Evolutionary conservation across 2,888 invertebrate species (phyloP).

Genomic region (Neocrepidodera transversa): DNA sequence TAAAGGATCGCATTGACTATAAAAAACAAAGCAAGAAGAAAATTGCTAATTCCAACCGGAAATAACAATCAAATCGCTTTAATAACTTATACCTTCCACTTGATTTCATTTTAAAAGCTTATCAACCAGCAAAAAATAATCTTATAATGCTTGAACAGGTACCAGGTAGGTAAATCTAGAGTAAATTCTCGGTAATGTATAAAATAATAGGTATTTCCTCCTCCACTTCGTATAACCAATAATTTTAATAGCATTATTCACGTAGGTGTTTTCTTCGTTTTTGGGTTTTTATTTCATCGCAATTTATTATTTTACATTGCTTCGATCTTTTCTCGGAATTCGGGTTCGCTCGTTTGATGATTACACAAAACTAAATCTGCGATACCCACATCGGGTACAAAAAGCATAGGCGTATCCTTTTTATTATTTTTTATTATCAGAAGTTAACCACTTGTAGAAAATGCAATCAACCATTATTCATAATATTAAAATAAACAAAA

Average conservation of each 20-base stretch:
- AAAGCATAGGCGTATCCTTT: no score
- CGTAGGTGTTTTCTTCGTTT: conserved; percentile 5
- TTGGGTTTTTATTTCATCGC: background rate
- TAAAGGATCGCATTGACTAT: no score
- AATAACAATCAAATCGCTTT: conserved; percentile 4
- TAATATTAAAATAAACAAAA: no score
- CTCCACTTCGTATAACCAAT: conserved; percentile 14
- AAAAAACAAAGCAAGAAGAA: no score
- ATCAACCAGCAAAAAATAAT: background rate
- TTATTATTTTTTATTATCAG: no score
- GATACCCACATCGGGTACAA: conserved; percentile 1
- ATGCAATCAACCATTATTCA: no score
- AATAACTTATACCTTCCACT: background rate
- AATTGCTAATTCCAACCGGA: background rate
- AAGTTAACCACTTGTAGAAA: no score
- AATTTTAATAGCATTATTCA: conserved; percentile 26
- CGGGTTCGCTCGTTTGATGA: background rate
- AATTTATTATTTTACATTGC: background rate
- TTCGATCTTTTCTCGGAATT: conserved; percentile 1
- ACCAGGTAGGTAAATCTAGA: conserved; percentile 1
- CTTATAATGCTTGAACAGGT: background rate
- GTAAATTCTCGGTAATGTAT: conserved; percentile 22
- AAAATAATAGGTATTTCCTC: conserved; percentile 29
- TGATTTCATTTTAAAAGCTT: conserved; percentile 8
- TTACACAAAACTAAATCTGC: conserved; percentile 1